These are phyloP conservation scores for Rhynchophorus ferrugineus DNA, from an alignment of 1,140 invertebrate species.

Conservation along the genomic window DNA sequence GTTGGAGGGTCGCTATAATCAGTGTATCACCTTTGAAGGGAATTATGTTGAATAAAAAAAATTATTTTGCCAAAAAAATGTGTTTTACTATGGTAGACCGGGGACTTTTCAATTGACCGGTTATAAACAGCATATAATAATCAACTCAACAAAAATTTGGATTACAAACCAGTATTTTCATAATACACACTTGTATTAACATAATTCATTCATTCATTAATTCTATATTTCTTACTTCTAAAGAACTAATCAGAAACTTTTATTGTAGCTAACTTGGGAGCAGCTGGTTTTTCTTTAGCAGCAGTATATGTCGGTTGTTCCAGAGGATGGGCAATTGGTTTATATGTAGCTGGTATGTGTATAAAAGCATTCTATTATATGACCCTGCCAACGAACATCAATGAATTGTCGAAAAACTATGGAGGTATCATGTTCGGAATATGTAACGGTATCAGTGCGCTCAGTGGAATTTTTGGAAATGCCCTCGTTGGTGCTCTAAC, in stretches of 20 bases:
- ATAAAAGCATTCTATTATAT: slow-evolving; percentile 16
- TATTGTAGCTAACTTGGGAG: slow-evolving; percentile 13
- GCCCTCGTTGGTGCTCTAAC: slow-evolving; percentile 9
- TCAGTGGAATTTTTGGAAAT: slow-evolving; percentile 12
- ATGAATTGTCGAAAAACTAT: slow-evolving; percentile 10
- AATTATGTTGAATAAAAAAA: no score
- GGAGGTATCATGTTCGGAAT: slow-evolving; percentile 16
- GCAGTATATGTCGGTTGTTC: slow-evolving; percentile 21
- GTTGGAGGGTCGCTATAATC: no score
- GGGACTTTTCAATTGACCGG: no score
- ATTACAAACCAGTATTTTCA: no score
- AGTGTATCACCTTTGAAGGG: no score
- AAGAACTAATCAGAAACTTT: slow-evolving; percentile 6
- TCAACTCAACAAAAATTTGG: no score
- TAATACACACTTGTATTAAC: no score
- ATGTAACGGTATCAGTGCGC: slow-evolving; percentile 4
- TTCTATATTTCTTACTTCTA: no score
- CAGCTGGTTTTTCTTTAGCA: slow-evolving; percentile 4
- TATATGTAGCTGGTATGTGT: slow-evolving; percentile 13
- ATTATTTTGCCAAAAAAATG: no score
- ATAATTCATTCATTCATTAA: no score
- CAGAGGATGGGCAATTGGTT: slow-evolving; percentile 2
- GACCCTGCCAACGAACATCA: slow-evolving; percentile 13
- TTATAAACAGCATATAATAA: no score
- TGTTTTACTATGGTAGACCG: no score